These are phyloP conservation scores for Natrix natrix DNA, from an alignment of 2,797 vertebrate species.

Conservation along the genomic window DNA sequence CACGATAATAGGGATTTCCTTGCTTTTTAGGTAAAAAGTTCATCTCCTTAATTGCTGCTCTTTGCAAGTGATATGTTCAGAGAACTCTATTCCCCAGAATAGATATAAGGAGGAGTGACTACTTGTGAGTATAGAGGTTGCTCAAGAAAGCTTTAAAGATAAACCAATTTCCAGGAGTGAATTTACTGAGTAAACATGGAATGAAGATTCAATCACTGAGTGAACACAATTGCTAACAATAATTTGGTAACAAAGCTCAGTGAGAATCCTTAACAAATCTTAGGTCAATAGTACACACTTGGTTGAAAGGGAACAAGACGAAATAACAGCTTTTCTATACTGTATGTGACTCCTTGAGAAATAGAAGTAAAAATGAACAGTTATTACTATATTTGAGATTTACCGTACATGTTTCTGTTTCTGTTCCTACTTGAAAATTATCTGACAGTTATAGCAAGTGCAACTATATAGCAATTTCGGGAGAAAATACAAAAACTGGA, in stretches of 20 bases:
- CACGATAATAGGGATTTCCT: neutral
- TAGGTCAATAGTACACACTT: neutral
- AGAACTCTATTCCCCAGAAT: neutral
- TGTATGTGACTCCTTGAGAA: neutral
- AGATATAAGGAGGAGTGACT: neutral
- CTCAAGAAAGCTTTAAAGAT: neutral
- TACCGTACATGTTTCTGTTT: neutral
- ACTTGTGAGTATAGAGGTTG: neutral
- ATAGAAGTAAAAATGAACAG: neutral
- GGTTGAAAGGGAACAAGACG: neutral
- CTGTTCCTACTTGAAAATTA: neutral
- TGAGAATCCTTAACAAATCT: neutral
- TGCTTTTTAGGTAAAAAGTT: neutral
- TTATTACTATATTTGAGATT: neutral
- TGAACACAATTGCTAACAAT: neutral
- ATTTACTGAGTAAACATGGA: neutral
- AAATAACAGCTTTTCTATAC: neutral
- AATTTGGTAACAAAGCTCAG: neutral
- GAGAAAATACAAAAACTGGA: neutral
- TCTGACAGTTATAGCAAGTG: neutral
- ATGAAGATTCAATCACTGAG: neutral
- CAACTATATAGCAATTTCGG: neutral
- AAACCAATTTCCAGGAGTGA: neutral
- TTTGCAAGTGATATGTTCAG: neutral
- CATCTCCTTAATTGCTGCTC: neutral